Base-by-base conservation (phyloP, 2,888 invertebrate genomes). In the Stenoptilia bipunctidactyla region DNA sequence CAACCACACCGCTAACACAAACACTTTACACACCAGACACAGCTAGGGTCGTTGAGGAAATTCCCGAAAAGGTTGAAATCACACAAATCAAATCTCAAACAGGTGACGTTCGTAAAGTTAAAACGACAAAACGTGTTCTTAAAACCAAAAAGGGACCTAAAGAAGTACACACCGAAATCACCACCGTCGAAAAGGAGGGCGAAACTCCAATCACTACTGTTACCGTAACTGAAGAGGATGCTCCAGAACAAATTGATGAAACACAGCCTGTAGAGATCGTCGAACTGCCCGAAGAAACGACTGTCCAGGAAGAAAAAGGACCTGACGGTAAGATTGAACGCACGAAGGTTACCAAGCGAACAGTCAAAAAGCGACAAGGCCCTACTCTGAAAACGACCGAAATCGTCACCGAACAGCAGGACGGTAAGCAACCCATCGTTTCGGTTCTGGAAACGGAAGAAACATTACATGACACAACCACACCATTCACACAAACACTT, bases 121-220 rank as follows among this genome's bases (percentile, higher is more conserved):
- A 25, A 25, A 25, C 25, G 5, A 25, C 5, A 25, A 25, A 25
- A 9, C 25, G 25, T 9, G 9, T 9, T 5, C 5, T 25, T 25
- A 60, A 27, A 54, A 50, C 43, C 34, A 44, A 36, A 13, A 44
- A 51, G 30, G 52, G 52, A 0, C 42, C 41, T 9, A 47, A 55
- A 15, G 45, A 45, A 14, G 51, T 54, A 37, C 40, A 53, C 0
- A 49, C 51, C 0, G 54, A 55, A 44, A 51, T 47, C 1, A 46
- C 27, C 55, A 51, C 64, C 55, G 46, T 45, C 55, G 43, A 45
- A 66, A 58, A 46, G 52, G 50, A 59, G 38, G 48, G 45, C 15
- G 50, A 52, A 38, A 49, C 49, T 2, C 63, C 68, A 0, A 49
- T 61, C 1, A 66, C 61, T 0, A 66, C 61, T 0, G 55, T 70